Conservation (phyloP, 2,797 vertebrate species). For the Propithecus deckenii region DNA sequence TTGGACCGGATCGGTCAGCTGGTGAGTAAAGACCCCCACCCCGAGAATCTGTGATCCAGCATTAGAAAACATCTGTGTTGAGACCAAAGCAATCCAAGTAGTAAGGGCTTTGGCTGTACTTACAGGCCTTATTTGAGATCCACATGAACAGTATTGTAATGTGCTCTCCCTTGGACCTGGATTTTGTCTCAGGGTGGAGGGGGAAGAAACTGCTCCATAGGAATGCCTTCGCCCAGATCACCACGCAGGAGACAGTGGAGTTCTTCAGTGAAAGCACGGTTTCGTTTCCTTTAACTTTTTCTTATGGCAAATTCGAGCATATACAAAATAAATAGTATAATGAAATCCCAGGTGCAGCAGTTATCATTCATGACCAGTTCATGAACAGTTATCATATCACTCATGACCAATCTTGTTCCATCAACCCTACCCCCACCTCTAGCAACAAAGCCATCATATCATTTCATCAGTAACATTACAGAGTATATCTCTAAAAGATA, state of each 20-base stretch:
- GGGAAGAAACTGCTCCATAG: not conserved
- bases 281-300: not conserved
- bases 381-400: too few species aligned
- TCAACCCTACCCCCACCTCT: not conserved
- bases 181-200: rapidly evolving
- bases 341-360: rapidly evolving
- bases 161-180: not conserved
- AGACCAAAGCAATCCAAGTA: not conserved
- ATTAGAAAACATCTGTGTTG: not conserved
- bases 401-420: not conserved
- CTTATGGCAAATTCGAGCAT: not conserved
- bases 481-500: not conserved
- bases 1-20: constrained; percentile 96
- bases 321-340: not conserved
- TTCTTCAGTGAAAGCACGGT: not conserved
- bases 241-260: not conserved
- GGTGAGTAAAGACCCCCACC: constrained; percentile 87
- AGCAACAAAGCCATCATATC: not conserved
- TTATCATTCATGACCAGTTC: too few species aligned
- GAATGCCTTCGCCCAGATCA: not conserved
- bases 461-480: not conserved
- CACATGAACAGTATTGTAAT: not conserved
- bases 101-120: rapidly evolving
- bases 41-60: not conserved
- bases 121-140: rapidly evolving